These are phyloP conservation scores for Trematomus bernacchii DNA, from an alignment of 2,797 vertebrate genomes.

Conservation along the genomic window DNA sequence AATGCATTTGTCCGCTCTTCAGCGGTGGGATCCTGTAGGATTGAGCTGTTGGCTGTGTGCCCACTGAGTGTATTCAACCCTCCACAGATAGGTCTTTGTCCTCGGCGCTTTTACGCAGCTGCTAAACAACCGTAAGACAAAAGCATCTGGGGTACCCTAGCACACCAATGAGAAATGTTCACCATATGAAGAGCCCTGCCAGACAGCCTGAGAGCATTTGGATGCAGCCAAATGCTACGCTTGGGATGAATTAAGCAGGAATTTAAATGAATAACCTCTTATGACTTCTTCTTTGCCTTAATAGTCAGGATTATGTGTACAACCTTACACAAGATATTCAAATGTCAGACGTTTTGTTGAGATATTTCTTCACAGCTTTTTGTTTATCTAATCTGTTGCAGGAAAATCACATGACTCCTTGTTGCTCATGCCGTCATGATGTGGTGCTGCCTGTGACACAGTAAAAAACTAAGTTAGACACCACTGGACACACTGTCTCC, in stretches of 20 bases:
- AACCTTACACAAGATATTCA: conserved; percentile 12
- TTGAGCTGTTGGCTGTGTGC: conserved; percentile 87
- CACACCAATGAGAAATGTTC: conserved; percentile 84
- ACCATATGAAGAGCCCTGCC: conserved; percentile 78
- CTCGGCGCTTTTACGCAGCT: conserved; percentile 83
- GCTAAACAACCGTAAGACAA: conserved; percentile 88
- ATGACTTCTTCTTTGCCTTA: conserved; percentile 33
- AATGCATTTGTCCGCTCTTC: conserved; percentile 77
- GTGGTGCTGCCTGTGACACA: conserved; percentile 63
- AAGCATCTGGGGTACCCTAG: conserved; percentile 87
- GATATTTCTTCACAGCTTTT: conserved; percentile 28
- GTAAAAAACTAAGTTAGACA: conserved; percentile 40
- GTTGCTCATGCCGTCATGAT: conserved; percentile 44
- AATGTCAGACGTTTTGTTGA: not conserved
- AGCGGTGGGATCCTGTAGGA: conserved; percentile 80
- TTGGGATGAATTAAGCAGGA: conserved; percentile 58
- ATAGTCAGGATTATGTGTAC: conserved; percentile 24
- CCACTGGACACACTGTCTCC: conserved; percentile 26
- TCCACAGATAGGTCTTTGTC: conserved; percentile 95
- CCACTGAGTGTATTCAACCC: conserved; percentile 89
- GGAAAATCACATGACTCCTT: conserved; percentile 62
- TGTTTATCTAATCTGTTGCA: conserved; percentile 34
- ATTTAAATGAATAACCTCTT: conserved; percentile 60
- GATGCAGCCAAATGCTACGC: conserved; percentile 62
- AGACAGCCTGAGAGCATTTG: conserved; percentile 72